Evolutionary conservation across 2,888 invertebrate genomes (phyloP), one percentile per base, ranked within the genome.

Genomic region (Lutraria lutraria): DNA sequence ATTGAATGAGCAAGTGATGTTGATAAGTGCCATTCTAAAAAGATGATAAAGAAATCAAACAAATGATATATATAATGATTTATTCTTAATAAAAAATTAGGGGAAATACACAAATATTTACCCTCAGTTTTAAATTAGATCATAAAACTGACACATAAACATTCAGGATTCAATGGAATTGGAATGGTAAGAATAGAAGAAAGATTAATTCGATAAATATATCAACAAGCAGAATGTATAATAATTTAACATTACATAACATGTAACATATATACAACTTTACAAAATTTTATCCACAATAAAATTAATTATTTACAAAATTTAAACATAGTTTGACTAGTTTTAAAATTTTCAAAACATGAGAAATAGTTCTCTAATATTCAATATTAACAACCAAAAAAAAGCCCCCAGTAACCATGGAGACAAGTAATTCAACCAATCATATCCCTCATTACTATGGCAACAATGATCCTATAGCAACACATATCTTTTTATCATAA

Each of bases 291-390:
- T 31, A 16, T 34, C 29, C 19, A 76, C 34, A 76, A 76, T 34
- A 76, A 16, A 76, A 34, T 76, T 34, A 29, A 76, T 34, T 76
- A 76, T 76, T 76, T 76, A 76, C 76, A 76, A 31, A 31, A 31
- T 31, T 6, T 34, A 25, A 76, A 76, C 76, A 76, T 76, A 34
- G 31, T 76, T 34, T 76, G 76, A 76, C 76, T 76, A 76, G 76
- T 15, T 76, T 76, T 76, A 76, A 6, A 34, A 34, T 31, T n/a
- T 43, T 76, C 15, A 15, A 76, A 76, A 34, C 0, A 31, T 34
- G 76, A 25, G 63, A 68, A 25, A 68, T 25, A 25, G 29, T 76
- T 25, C 76, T 31, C 76, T 31, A 31, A 34, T 21, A 56, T 56
- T 76, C 34, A 76, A 76, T n/a, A n/a, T 31, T 16, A 76, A 34